A percentile compares a stretch with the other conserved stretches of the same genome.
These are phyloP conservation scores for Antheraea mylitta DNA, from an alignment of 1,140 invertebrate genomes.

Conservation along the genomic window DNA sequence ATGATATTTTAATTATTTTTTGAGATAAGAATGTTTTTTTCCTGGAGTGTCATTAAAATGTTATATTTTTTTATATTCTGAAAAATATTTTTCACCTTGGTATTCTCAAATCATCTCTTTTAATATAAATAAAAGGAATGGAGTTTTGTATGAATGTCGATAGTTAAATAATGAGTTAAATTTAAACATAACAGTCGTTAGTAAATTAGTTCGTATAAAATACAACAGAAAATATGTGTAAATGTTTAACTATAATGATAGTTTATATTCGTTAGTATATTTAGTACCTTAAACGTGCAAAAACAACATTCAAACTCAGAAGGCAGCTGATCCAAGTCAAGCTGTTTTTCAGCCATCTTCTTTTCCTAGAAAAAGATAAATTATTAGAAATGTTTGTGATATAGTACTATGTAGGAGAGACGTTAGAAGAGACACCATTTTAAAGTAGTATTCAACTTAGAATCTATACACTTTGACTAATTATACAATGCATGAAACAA, in stretches of 20 bases:
- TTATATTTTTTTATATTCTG: too few relatives aligned
- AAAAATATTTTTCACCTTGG: too few relatives aligned
- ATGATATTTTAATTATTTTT: too few relatives aligned
- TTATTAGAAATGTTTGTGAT: constrained; percentile 45
- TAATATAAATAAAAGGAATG: too few relatives aligned
- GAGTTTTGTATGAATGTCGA: too few relatives aligned
- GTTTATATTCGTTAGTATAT: constrained; percentile 46
- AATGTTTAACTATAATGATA: background rate
- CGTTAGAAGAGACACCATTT: background rate
- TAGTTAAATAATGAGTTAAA: too few relatives aligned
- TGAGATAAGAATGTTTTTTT: too few relatives aligned
- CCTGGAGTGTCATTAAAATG: too few relatives aligned
- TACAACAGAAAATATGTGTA: background rate
- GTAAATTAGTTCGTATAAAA: background rate
- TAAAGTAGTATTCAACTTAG: background rate
- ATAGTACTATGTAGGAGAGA: background rate
- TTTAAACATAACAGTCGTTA: background rate
- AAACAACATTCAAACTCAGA: constrained; percentile 97
- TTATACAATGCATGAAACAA: background rate
- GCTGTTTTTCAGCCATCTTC: constrained; percentile 81
- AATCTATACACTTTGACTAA: background rate
- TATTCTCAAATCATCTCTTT: too few relatives aligned
- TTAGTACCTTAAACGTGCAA: constrained; percentile 95
- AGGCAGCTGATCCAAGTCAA: constrained; percentile 83
- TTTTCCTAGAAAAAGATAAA: constrained; percentile 79